Conservation (phyloP, 1,140 invertebrate species). For the Mycetomoellerius zeteki region DNA sequence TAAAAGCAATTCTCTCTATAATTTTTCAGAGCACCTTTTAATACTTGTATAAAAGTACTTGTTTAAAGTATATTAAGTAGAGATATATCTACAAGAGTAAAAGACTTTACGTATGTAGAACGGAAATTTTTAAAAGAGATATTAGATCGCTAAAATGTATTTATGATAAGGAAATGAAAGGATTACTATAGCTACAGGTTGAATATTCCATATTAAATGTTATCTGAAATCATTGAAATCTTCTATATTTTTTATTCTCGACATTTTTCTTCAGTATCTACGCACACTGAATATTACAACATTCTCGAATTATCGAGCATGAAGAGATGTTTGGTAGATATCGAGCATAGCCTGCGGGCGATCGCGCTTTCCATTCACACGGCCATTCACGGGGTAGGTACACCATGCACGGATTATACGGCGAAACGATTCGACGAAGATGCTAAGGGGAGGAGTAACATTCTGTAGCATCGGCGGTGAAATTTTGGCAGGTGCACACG, state of each 20-base stretch:
- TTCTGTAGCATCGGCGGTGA: conserved; percentile 31
- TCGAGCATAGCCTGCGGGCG: not conserved
- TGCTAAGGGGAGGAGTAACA: not conserved
- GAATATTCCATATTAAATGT: not conserved
- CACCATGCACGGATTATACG: not conserved
- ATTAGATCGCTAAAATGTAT: not conserved
- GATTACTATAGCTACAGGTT: not conserved
- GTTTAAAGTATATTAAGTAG: no score
- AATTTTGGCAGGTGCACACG: conserved; percentile 73
- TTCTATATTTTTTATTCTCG: conserved; percentile 1
- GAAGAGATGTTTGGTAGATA: conserved; percentile 23
- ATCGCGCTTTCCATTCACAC: conserved; percentile 54
- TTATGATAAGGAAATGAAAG: conserved; percentile 3
- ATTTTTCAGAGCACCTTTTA: no score
- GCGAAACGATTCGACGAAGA: not conserved
- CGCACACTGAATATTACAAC: conserved; percentile 5
- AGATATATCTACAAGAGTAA: not conserved
- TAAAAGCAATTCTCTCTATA: no score
- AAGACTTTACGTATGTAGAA: not conserved
- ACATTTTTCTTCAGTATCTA: not conserved
- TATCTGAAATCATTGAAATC: not conserved
- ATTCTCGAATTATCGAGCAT: conserved; percentile 3
- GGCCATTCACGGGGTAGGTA: conserved; percentile 32
- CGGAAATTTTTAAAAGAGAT: not conserved
- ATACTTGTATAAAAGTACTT: no score